These are phyloP conservation scores for Pogona vitticeps DNA, from an alignment of 2,113 vertebrate species.

Conservation along the genomic window DNA sequence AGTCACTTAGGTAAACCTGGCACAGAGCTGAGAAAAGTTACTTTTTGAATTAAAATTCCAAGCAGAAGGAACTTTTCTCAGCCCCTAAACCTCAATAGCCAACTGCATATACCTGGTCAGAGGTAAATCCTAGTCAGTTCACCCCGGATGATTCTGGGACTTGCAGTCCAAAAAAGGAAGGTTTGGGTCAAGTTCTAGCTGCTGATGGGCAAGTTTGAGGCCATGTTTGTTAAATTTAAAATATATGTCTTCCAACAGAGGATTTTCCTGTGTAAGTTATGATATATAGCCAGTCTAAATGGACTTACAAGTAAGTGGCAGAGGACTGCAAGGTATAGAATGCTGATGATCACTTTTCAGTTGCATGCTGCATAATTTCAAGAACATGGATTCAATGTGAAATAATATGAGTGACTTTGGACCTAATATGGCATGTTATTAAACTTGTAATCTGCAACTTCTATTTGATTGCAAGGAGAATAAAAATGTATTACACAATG, in stretches of 20 bases:
- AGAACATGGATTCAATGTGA: not conserved
- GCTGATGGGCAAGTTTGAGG: too few species aligned
- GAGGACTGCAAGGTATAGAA: not conserved
- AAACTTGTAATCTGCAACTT: slow-evolving; percentile 8
- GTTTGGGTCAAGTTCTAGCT: too few species aligned
- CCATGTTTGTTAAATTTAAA: too few species aligned
- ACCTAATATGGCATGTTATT: not conserved
- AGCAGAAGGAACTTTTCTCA: not conserved
- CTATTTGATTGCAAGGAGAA: slow-evolving; percentile 43
- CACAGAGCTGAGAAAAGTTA: too few species aligned
- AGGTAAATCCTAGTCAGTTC: not conserved
- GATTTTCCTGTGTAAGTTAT: not conserved
- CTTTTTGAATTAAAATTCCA: too few species aligned
- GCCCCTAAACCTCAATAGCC: too few species aligned
- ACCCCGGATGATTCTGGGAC: too few species aligned
- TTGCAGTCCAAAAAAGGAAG: too few species aligned
- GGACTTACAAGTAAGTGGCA: not conserved
- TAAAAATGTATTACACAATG: slow-evolving; percentile 40
- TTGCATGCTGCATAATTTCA: not conserved
- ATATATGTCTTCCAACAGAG: not conserved
- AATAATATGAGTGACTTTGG: not conserved
- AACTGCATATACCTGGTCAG: not conserved
- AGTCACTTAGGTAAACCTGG: not conserved
- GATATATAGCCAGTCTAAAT: not conserved
- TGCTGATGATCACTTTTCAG: not conserved